Evolutionary conservation across 2,888 invertebrate species (phyloP).

Genomic region (Galeruca laticollis): DNA sequence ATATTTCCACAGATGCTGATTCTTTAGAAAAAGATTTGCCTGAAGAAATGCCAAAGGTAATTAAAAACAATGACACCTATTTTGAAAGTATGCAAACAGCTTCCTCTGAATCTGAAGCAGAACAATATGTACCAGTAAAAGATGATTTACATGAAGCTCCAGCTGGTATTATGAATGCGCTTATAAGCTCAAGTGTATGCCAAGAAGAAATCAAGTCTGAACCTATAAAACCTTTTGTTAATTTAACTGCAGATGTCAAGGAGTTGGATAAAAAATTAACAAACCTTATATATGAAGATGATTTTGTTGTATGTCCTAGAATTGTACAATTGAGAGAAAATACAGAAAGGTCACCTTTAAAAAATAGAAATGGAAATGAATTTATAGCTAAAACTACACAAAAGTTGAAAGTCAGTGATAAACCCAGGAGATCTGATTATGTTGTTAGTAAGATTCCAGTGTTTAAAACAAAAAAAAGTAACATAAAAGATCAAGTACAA

Average conservation of each 20-base stretch:
- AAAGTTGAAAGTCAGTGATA: conserved; percentile 61
- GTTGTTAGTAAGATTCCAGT: conserved; percentile 62
- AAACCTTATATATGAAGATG: conserved; percentile 73
- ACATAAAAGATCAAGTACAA: conserved; percentile 55
- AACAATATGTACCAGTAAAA: not conserved
- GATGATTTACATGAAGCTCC: conserved; percentile 42
- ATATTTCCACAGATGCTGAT: conserved; percentile 8
- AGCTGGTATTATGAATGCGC: conserved; percentile 37
- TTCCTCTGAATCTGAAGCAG: too few relatives aligned
- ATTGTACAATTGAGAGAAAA: conserved; percentile 59
- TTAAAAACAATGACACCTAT: not conserved
- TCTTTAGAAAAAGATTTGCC: not conserved
- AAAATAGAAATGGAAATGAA: conserved; percentile 55
- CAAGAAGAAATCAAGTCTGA: conserved; percentile 35
- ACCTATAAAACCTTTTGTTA: conserved; percentile 40
- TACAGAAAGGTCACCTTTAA: conserved; percentile 58
- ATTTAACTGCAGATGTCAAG: conserved; percentile 56
- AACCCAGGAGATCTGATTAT: conserved; percentile 57
- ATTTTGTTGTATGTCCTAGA: conserved; percentile 50
- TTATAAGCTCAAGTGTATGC: conserved; percentile 7
- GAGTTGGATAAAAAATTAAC: conserved; percentile 67
- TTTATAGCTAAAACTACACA: conserved; percentile 50
- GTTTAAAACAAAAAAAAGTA: conserved; percentile 56
- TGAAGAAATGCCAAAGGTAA: not conserved
- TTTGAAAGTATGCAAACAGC: not conserved